Conservation (phyloP, 2,113 vertebrate genomes). For the Zeus faber region DNA sequence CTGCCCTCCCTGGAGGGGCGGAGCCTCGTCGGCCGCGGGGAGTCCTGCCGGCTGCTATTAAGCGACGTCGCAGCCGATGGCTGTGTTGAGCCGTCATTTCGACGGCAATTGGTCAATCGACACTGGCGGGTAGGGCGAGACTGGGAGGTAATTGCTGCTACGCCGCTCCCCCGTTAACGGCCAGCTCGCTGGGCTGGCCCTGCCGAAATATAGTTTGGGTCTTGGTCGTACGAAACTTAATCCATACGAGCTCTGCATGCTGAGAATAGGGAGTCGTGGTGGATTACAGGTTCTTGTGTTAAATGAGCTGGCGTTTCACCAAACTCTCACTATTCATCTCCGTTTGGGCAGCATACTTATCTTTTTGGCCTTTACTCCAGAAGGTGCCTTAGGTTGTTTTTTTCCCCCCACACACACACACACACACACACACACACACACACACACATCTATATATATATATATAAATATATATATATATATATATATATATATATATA, state of each 20-base stretch:
- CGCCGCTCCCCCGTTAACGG: conserved; percentile 22
- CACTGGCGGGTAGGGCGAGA: conserved; percentile 26
- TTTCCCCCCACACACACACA: no score
- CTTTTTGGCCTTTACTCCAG: conserved; percentile 62
- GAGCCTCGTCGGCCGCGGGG: conserved; percentile 30
- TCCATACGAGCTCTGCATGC: conserved; percentile 18
- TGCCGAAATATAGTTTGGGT: conserved; percentile 60
- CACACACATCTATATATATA: no score
- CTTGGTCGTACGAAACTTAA: conserved; percentile 39
- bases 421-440: no score
- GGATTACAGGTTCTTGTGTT: conserved; percentile 29
- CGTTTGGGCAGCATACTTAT: conserved; percentile 30
- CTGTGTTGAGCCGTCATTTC: conserved; percentile 32
- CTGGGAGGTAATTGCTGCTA: conserved; percentile 34
- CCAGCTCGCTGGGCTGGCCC: conserved; percentile 17
- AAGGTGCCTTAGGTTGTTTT: conserved; percentile 60
- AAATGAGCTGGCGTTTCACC: conserved; percentile 39
- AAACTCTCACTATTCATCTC: conserved; percentile 21
- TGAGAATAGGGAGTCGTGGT: conserved; percentile 29
- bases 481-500: no score
- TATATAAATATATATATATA: no score
- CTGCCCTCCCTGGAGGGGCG: conserved; percentile 20
- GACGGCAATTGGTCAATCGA: conserved; percentile 36
- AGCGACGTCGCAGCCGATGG: conserved; percentile 53
- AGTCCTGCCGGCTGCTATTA: conserved; percentile 61